Evolutionary conservation across 92 coral and sea anemone species (phyloP).

Genomic region (Hydrozoanthus gracilis): DNA sequence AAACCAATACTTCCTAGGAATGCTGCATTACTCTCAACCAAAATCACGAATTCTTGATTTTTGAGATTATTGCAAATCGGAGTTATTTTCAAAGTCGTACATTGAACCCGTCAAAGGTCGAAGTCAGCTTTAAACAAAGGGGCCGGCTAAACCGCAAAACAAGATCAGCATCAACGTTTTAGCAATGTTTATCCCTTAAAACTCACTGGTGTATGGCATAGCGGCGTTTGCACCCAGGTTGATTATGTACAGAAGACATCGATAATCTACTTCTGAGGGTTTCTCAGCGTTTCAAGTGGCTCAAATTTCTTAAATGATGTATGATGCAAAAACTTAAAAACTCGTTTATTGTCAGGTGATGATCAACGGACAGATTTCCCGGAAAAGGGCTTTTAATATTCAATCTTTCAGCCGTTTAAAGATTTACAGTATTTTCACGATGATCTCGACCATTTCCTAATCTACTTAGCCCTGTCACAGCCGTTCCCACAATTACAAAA

Average conservation of each 20-base stretch:
- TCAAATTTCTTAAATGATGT: too few relatives aligned
- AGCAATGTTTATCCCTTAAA: background rate
- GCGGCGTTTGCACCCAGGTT: background rate
- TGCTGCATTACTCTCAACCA: background rate
- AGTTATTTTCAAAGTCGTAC: background rate
- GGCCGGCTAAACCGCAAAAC: conserved; percentile 15
- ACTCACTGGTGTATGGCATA: background rate
- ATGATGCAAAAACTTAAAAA: background rate
- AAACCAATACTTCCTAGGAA: background rate
- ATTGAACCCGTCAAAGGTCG: background rate
- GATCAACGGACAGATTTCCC: conserved; percentile 4
- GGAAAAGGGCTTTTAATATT: conserved; percentile 14
- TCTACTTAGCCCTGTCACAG: background rate
- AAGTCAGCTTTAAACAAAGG: conserved; percentile 13
- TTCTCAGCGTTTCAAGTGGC: too few relatives aligned
- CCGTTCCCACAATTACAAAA: background rate
- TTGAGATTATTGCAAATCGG: background rate
- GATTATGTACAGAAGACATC: background rate
- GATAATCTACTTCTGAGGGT: background rate
- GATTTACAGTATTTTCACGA: background rate
- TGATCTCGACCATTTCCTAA: background rate
- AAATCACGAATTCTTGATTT: background rate
- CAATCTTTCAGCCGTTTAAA: background rate
- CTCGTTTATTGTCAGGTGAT: background rate
- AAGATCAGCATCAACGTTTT: conserved; percentile 17